Evolutionary conservation across 2,113 vertebrate species (phyloP), one percentile per base, ranked within the genome.

Genomic region (Brachyhypopomus occidentalis): DNA sequence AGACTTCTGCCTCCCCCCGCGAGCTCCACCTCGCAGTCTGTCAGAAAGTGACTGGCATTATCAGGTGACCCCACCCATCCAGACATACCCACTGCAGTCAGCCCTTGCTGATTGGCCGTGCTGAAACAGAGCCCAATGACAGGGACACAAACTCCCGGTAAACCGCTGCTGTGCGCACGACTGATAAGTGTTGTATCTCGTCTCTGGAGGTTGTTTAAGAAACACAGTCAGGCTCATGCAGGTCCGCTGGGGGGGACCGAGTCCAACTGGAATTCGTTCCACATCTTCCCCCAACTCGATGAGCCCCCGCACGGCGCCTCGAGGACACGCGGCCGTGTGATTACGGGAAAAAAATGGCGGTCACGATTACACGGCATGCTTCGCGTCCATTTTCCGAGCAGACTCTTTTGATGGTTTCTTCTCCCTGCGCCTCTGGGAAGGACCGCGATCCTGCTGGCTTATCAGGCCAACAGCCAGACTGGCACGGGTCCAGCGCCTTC

Each of bases 141-240:
- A 52, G 25, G 56, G 79, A 74, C 20, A 52, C 63, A 34, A 76
- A 75, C 72, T 82, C 69, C 64, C 36, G 36, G 25, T 38, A 64
- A 81, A 73, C 16, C 2, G 36, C 34, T 17, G 73, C 66, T 22
- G 34, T 69, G 66, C 66, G 12, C 66, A 70, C 9, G 19, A 70
- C 34, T 7, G 66, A 70, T 69, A 69, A 69, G 64, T 70, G 36
- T n/a, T 12, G 66, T 70, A 41, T 70, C n/a, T 19, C 19, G 2
- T 70, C 66, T 73, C 71, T 56, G 71, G 23, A 45, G 71, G 48
- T 52, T 17, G 45, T 73, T 55, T 34, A 17, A 56, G 11, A 22
- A 52, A 56, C 17, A 5, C 25, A 73, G 30, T 1, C 19, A 22
- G 45, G 23, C 6, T 55, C 56, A 19, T 23, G 0, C 23, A 11